These are phyloP conservation scores for Pecten maximus DNA, from an alignment of 2,888 invertebrate species.

Conservation along the genomic window DNA sequence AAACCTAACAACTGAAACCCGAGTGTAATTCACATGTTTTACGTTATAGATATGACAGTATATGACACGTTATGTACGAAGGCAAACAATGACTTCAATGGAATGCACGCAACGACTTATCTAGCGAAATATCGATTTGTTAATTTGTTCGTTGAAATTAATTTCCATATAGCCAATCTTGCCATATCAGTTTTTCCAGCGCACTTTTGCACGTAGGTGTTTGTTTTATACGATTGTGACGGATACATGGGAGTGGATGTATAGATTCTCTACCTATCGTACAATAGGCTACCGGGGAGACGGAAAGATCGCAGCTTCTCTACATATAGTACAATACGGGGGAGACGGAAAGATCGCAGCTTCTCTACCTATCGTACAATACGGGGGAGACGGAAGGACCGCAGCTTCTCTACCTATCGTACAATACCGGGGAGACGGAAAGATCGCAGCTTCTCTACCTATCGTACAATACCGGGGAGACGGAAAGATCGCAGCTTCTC, in stretches of 20 bases:
- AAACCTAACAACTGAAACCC: background rate
- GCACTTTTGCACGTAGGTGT: background rate
- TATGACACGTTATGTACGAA: background rate
- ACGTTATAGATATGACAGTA: background rate
- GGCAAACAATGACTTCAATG: background rate
- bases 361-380: too few species aligned
- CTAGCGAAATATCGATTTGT: background rate
- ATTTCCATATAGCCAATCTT: background rate
- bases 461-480: too few species aligned
- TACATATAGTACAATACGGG: background rate
- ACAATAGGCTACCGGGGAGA: background rate
- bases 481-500: too few species aligned
- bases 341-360: background rate
- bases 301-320: too few species aligned
- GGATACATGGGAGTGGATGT: background rate
- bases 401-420: too few species aligned
- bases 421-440: too few species aligned
- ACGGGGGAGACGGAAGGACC: too few species aligned
- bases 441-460: too few species aligned
- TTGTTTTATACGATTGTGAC: background rate
- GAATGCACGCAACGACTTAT: background rate
- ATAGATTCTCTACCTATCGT: background rate
- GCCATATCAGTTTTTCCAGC: background rate
- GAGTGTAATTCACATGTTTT: background rate
- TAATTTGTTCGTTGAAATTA: conserved; percentile 6